A percentile compares a stretch with the other conserved stretches of the same genome.
Conservation (phyloP, 1,140 invertebrate genomes). For the Drosophila insularis region DNA sequence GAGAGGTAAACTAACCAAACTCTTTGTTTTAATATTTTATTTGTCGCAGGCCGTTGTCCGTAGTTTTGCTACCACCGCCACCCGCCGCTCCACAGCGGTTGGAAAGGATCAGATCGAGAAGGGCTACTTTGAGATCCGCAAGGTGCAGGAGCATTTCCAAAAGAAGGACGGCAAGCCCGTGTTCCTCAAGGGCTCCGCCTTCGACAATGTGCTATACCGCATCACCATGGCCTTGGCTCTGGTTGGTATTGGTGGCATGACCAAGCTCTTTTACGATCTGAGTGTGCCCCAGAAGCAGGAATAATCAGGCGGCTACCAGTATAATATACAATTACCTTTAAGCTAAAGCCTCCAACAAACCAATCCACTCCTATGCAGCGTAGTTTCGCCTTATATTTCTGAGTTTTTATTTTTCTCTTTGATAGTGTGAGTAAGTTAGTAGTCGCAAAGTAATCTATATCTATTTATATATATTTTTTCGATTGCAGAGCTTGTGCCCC, state of each 20-base stretch:
- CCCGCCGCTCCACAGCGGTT: conserved; percentile 54
- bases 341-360: conserved; percentile 44
- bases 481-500: conserved; percentile 45
- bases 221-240: conserved; percentile 83
- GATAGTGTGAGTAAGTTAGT: conserved; percentile 50
- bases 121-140: conserved; percentile 78
- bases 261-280: conserved; percentile 76
- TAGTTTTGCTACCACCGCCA: conserved; percentile 63
- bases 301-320: conserved; percentile 35
- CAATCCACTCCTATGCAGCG: conserved; percentile 50
- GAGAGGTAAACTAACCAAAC: conserved; percentile 62
- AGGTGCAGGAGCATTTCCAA: conserved; percentile 83
- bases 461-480: background rate
- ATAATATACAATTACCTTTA: conserved; percentile 34
- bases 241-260: conserved; percentile 82
- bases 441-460: background rate
- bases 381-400: conserved; percentile 68
- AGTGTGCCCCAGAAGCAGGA: conserved; percentile 67
- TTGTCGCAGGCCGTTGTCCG: conserved; percentile 72
- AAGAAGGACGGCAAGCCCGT: conserved; percentile 85
- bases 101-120: conserved; percentile 71
- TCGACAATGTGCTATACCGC: conserved; percentile 84
- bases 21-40: conserved; percentile 17
- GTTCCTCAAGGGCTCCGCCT: conserved; percentile 85
- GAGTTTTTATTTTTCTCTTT: conserved; percentile 37